Evolutionary conservation across 2,888 invertebrate genomes (phyloP), one percentile per base, ranked within the genome.

Genomic region (Andricus curvator): DNA sequence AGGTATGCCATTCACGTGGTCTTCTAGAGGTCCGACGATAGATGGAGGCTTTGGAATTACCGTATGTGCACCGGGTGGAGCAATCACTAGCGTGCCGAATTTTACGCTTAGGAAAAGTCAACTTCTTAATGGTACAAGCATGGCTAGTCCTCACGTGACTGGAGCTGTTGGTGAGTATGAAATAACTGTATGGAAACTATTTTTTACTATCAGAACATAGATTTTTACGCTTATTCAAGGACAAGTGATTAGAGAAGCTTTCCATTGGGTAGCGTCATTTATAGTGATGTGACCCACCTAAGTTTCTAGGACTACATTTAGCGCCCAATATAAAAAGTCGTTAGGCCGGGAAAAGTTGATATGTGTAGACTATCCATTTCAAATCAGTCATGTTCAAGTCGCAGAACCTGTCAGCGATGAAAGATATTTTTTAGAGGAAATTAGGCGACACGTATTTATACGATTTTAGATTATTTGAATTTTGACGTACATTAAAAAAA

Each of bases 91-190:
- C 20, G 98, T 99, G 41, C 99, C 83, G 92, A 96, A 94, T 89
- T 99, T 97, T 93, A 98, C 98, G 0, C 94, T 99, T 86, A 94
- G 97, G 82, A 95, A 96, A 89, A 95, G 95, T 60, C 98, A 98
- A 91, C 94, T 99, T 15, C 98, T 99, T 97, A 99, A 99, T 93
- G 99, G 99, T 41, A 99, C 99, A 0, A 99, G 98, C 81, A 99
- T 99, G 99, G 97, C 98, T 15, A 97, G 99, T 0, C 99, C 99
- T 0, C 99, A 99, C 93, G 98, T 98, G 4, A 97, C 98, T 70
- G 99, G 99, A 37, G 97, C 97, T 81, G 95, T 98, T 64, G 96
- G 96, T 96, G 87, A 91, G 94, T 89, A 66, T 25, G 65, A 15
- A 41, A 22, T 65, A 78, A 51, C 17, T 44, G 9, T 2, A 37